These are phyloP conservation scores for Yasuhikotakia modesta DNA, from an alignment of 2,797 vertebrate genomes.

Conservation along the genomic window DNA sequence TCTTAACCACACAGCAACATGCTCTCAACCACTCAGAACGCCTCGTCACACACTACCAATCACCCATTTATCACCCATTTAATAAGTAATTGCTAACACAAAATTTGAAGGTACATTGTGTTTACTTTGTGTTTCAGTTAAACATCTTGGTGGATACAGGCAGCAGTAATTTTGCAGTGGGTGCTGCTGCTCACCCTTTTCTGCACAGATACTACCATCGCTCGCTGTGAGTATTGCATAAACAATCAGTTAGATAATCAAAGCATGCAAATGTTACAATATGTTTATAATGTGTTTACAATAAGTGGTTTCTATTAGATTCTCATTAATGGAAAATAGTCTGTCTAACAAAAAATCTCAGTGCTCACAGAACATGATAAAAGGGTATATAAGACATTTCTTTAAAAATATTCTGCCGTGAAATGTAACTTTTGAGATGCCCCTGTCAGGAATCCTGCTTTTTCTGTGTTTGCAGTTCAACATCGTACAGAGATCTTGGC, in stretches of 20 bases:
- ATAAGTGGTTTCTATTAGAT: not conserved
- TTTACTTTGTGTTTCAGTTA: constrained; percentile 73
- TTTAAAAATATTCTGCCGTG: not conserved
- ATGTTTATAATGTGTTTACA: no score
- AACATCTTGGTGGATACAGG: constrained; percentile 99
- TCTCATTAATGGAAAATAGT: not conserved
- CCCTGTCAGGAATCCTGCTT: not conserved
- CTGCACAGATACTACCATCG: constrained; percentile 93
- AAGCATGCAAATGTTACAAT: not conserved
- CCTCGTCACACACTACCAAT: no score
- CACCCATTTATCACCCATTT: no score
- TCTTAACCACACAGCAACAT: no score
- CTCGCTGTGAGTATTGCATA: constrained; percentile 85
- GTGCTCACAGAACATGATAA: no score
- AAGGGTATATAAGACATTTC: no score
- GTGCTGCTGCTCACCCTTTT: constrained; percentile 93
- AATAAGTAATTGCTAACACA: no score
- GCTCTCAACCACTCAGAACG: no score
- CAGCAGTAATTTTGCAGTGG: constrained; percentile 98
- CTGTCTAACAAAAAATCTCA: no score
- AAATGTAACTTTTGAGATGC: not conserved
- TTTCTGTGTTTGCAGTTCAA: constrained; percentile 72
- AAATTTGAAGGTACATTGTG: not conserved
- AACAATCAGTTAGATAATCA: not conserved
- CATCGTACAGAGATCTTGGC: constrained; percentile 88